Evolutionary conservation across 2,113 vertebrate genomes (phyloP).

Genomic region (Epinephelus cyanopodus): DNA sequence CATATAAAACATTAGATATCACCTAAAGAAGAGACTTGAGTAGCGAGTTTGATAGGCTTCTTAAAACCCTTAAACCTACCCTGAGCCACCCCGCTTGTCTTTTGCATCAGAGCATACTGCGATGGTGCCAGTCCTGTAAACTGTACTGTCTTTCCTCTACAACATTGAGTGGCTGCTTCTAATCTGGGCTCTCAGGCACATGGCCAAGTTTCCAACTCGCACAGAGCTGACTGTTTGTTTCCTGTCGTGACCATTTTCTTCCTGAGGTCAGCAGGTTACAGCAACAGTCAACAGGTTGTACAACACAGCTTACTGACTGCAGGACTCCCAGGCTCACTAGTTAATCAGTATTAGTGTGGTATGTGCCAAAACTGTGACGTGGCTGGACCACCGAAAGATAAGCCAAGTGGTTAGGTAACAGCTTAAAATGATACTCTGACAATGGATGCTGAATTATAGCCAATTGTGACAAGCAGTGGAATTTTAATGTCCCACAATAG

Average conservation of each 20-base stretch:
- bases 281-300: conserved; percentile 19
- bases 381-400: not conserved
- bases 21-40: not conserved
- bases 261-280: conserved; percentile 63
- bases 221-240: conserved; percentile 53
- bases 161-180: conserved; percentile 24
- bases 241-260: conserved; percentile 52
- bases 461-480: not conserved
- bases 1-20: not conserved
- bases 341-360: conserved; percentile 60
- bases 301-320: conserved; percentile 6
- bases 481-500: not conserved
- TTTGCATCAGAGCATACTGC: conserved; percentile 10
- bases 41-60: not conserved
- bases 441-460: not conserved
- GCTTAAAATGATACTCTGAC: conserved; percentile 1
- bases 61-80: not conserved
- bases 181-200: conserved; percentile 50
- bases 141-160: not conserved
- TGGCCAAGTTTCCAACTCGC: conserved; percentile 61
- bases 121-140: not conserved
- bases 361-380: conserved; percentile 24
- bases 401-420: conserved; percentile 27
- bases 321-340: conserved; percentile 39
- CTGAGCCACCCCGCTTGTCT: not conserved